phyloP scores from a whole-genome alignment of 37 sponge, comb jelly and placozoan genomes.

The Theonella swinhoei region DNA sequence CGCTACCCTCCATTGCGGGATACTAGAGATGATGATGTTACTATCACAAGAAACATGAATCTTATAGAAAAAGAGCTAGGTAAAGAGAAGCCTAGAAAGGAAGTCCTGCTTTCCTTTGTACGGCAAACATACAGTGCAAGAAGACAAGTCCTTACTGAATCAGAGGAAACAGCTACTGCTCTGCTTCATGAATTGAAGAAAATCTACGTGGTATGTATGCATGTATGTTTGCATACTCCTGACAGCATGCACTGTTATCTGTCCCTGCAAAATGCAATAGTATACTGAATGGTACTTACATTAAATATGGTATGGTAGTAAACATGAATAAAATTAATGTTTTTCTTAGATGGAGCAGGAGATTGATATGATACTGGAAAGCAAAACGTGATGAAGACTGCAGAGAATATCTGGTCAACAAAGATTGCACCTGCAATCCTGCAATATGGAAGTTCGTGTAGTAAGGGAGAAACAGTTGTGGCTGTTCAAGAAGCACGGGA shows the following conservation, averaged over 20 bases:
- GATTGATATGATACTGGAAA: slow-evolving; percentile 14
- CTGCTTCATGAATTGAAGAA: neutral
- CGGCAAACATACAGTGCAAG: neutral
- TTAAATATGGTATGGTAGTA: no score
- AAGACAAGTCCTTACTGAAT: no score
- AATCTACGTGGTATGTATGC: neutral
- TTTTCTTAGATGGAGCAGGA: slow-evolving; percentile 21
- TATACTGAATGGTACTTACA: no score
- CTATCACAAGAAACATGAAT: neutral
- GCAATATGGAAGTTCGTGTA: neutral
- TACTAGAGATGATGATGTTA: slow-evolving; percentile 2
- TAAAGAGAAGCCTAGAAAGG: slow-evolving; percentile 24
- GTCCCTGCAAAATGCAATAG: neutral
- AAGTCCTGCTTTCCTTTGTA: neutral
- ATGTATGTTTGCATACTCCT: neutral
- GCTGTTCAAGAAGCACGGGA: neutral
- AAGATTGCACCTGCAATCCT: slow-evolving; percentile 29
- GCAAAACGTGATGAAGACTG: slow-evolving; percentile 6
- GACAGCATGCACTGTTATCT: neutral
- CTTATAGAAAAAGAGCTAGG: slow-evolving; percentile 17
- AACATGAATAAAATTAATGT: neutral
- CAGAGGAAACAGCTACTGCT: neutral
- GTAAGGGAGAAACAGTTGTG: neutral
- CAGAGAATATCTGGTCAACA: neutral
- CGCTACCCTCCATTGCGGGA: slow-evolving; percentile 28